phyloP scores from a whole-genome alignment of 2,113 vertebrate genomes.

The Megaceryle torquata region DNA sequence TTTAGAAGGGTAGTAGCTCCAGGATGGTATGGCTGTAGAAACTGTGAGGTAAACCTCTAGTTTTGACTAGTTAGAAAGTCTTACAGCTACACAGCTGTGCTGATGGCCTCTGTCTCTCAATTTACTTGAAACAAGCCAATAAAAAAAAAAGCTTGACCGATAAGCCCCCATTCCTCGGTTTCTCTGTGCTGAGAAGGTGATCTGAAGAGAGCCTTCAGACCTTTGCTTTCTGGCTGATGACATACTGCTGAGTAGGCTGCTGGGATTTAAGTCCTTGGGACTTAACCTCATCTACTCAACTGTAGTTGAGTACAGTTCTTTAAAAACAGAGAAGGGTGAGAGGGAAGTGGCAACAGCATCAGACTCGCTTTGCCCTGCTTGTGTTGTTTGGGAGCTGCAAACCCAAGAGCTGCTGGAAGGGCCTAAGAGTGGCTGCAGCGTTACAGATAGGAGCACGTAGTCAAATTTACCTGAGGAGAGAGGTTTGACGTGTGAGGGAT shows the following conservation, averaged over 20 bases:
- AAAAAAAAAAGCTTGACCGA: no score
- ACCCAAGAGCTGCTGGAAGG: not conserved
- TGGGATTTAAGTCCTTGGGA: not conserved
- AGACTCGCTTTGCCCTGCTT: not conserved
- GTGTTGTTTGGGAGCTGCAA: not conserved
- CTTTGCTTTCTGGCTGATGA: not conserved
- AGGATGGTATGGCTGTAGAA: not conserved
- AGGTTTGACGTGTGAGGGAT: not conserved
- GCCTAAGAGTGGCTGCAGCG: not conserved
- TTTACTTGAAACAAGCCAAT: no score
- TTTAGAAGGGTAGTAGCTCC: not conserved
- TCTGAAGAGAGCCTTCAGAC: not conserved
- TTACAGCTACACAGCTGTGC: not conserved
- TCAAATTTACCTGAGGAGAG: not conserved
- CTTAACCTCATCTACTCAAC: no score
- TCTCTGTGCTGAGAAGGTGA: not conserved
- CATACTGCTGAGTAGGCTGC: not conserved
- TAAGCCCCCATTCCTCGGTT: no score
- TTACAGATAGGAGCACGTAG: not conserved
- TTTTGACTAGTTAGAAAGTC: not conserved
- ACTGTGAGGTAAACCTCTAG: not conserved
- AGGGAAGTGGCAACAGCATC: not conserved
- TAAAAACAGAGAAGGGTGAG: not conserved
- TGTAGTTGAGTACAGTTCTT: not conserved
- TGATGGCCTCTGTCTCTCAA: not conserved